A percentile compares a stretch with the other conserved stretches of the same genome.
Conservation (phyloP, 2,113 vertebrate genomes). For the Barnardius zonarius region DNA sequence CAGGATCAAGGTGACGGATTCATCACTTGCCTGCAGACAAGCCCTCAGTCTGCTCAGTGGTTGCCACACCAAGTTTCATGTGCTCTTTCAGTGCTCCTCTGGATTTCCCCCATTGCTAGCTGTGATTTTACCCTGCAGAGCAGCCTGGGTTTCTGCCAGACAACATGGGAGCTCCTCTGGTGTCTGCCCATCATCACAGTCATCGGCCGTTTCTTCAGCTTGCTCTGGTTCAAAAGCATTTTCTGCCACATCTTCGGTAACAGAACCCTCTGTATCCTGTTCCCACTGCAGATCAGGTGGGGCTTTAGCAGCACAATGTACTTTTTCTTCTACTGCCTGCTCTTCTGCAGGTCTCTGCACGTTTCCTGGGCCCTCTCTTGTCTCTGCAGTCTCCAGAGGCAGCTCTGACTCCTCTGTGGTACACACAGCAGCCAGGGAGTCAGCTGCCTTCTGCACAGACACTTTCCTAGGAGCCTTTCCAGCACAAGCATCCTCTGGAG, state of each 20-base stretch:
- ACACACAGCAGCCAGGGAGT: background rate
- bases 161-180: background rate
- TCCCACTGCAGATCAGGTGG: background rate
- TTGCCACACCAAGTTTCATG: rapidly evolving
- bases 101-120: background rate
- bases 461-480: background rate
- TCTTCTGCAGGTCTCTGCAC: background rate
- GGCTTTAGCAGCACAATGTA: background rate
- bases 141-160: background rate
- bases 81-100: background rate
- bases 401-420: background rate
- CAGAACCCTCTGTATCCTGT: background rate
- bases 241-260: background rate
- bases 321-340: background rate
- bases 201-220: background rate
- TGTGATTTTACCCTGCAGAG: background rate
- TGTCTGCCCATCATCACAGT: background rate
- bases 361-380: rapidly evolving
- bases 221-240: background rate
- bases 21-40: background rate
- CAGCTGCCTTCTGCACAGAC: background rate
- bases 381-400: background rate
- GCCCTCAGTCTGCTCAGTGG: rapidly evolving
- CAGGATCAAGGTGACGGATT: background rate
- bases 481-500: background rate